Percentiles rank a stretch among this genome's conserved stretches.
Evolutionary conservation across 2,797 vertebrate species (phyloP).

Genomic region (Chromobotia macracanthus): DNA sequence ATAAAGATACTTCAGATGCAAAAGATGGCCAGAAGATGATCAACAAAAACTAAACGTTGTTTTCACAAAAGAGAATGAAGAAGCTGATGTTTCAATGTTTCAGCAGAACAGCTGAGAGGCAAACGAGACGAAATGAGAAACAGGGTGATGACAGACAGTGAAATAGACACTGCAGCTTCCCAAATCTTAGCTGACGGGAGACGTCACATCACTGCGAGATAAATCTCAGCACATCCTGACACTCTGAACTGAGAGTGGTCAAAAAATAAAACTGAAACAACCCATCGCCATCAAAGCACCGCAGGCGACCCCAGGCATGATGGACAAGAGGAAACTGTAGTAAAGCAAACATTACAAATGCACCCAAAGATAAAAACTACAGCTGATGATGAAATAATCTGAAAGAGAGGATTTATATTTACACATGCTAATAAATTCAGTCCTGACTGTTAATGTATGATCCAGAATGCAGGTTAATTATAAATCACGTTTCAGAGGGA

Average conservation of each 20-base stretch:
- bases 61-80: constrained; percentile 29
- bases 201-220: constrained; percentile 91
- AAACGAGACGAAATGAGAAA: constrained; percentile 7
- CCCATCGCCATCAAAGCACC: neutral
- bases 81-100: constrained; percentile 27
- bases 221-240: constrained; percentile 94
- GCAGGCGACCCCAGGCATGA: constrained; percentile 15
- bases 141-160: constrained; percentile 29
- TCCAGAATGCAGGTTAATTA: constrained; percentile 39
- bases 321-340: neutral
- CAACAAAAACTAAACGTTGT: constrained; percentile 7
- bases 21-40: neutral
- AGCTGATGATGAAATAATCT: constrained; percentile 58
- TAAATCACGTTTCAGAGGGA: constrained; percentile 24
- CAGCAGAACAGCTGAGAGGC: constrained; percentile 9
- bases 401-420: constrained; percentile 48
- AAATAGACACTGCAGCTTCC: constrained; percentile 29
- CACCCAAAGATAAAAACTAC: neutral
- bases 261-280: constrained; percentile 52
- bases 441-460: constrained; percentile 18
- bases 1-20: neutral
- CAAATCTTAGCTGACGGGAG: constrained; percentile 66
- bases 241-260: constrained; percentile 93
- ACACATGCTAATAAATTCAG: constrained; percentile 19
- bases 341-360: neutral